A percentile compares a stretch with the other conserved stretches of the same genome.
Conservation (phyloP, 2,888 invertebrate genomes). For the Nemurella pictetii region DNA sequence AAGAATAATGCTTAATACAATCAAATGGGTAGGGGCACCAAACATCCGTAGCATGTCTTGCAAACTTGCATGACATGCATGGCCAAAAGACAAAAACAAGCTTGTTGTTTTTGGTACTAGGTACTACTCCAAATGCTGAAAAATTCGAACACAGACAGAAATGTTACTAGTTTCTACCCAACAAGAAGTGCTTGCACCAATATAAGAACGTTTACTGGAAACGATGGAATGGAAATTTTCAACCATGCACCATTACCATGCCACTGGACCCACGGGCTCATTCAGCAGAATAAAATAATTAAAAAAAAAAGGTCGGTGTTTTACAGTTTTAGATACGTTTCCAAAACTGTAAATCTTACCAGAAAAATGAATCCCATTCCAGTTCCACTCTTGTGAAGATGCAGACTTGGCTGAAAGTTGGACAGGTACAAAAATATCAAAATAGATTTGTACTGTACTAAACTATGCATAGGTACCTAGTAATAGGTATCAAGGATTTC, state of each 20-base stretch:
- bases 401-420: slow-evolving; percentile 42
- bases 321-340: background rate
- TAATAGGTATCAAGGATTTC: too few relatives aligned
- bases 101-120: too few relatives aligned
- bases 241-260: background rate
- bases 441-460: slow-evolving; percentile 33
- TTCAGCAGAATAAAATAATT: background rate
- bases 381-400: slow-evolving; percentile 43
- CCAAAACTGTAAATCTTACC: slow-evolving; percentile 37
- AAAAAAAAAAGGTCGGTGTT: background rate
- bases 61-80: background rate
- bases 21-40: background rate
- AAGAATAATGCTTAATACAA: too few relatives aligned
- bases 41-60: background rate
- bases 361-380: slow-evolving; percentile 43
- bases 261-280: background rate
- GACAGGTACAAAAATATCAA: slow-evolving; percentile 29
- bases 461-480: slow-evolving; percentile 24
- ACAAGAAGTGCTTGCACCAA: background rate
- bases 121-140: too few relatives aligned
- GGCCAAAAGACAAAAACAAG: background rate
- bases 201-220: background rate
- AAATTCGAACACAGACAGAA: too few relatives aligned
- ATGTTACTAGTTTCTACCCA: background rate
- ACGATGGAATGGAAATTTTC: background rate